These are phyloP conservation scores for Climacteris rufus DNA, from an alignment of 2,113 vertebrate species.

Conservation along the genomic window DNA sequence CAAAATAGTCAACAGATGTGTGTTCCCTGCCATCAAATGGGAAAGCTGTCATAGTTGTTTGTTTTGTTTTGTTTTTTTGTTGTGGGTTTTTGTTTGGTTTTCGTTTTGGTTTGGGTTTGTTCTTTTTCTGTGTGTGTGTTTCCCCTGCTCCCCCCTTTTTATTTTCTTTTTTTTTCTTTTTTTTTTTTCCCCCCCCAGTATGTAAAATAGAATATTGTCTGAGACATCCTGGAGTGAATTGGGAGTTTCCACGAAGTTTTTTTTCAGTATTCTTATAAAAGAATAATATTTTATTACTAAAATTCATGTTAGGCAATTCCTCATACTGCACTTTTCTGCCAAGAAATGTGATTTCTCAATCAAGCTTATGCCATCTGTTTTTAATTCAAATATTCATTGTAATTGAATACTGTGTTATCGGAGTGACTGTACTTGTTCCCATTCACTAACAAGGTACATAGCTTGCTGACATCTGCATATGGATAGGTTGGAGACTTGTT, in stretches of 20 bases:
- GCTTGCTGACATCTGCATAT: constrained; percentile 4
- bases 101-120: too few relatives aligned
- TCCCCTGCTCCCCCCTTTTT: not conserved
- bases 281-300: not conserved
- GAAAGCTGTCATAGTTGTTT: not conserved
- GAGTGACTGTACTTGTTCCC: not conserved
- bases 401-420: not conserved
- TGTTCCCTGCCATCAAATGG: not conserved
- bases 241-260: not conserved
- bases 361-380: not conserved
- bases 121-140: too few relatives aligned
- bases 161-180: not conserved
- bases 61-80: too few relatives aligned
- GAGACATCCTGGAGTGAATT: not conserved
- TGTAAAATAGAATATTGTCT: not conserved
- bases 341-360: not conserved
- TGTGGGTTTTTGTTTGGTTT: too few relatives aligned
- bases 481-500: not conserved
- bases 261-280: not conserved
- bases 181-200: not conserved
- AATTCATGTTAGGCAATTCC: not conserved
- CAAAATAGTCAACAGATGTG: constrained; percentile 8
- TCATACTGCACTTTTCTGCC: not conserved
- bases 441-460: not conserved
- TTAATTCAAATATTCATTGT: not conserved